Percentiles rank a stretch among this genome's conserved stretches.
phyloP scores from a whole-genome alignment of 2,797 vertebrate genomes.

The Pipistrellus pipistrellus region DNA sequence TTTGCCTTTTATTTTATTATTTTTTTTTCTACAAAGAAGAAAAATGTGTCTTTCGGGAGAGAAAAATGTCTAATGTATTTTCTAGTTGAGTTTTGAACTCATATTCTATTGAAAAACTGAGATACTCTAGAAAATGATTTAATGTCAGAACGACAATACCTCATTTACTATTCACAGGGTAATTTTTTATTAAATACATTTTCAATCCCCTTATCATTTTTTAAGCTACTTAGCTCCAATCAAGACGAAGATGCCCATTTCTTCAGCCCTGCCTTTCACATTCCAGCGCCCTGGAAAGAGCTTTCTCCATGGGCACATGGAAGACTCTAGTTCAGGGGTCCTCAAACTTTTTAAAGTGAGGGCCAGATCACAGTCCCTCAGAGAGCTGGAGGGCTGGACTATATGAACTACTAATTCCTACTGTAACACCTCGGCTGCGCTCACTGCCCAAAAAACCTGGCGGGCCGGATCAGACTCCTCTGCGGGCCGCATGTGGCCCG shows the following conservation, averaged over 20 bases:
- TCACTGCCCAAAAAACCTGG: no score
- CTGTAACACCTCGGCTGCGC: no score
- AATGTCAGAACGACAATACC: conserved; percentile 71
- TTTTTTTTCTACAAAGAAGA: conserved; percentile 20
- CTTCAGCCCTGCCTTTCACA: conserved; percentile 74
- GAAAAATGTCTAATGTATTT: conserved; percentile 51
- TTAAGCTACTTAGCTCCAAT: conserved; percentile 78
- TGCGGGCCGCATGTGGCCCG: no score
- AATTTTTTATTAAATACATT: conserved; percentile 81
- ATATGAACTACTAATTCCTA: no score
- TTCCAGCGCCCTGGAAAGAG: conserved; percentile 60
- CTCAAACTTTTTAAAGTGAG: no score
- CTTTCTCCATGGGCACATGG: conserved; percentile 54
- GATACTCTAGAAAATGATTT: conserved; percentile 73
- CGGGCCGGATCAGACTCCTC: no score
- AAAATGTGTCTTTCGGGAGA: conserved; percentile 46
- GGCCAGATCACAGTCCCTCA: no score
- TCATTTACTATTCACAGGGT: conserved; percentile 80
- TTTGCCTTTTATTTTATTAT: not conserved
- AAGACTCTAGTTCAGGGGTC: conserved; percentile 52
- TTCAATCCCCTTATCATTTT: conserved; percentile 78
- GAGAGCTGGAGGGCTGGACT: no score
- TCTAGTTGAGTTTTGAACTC: conserved; percentile 66
- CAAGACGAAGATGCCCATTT: conserved; percentile 79
- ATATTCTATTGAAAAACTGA: conserved; percentile 63